Percentiles rank a stretch among this genome's conserved stretches.
Conservation (phyloP, 2,113 vertebrate genomes). For the Cyrtonyx montezumae region DNA sequence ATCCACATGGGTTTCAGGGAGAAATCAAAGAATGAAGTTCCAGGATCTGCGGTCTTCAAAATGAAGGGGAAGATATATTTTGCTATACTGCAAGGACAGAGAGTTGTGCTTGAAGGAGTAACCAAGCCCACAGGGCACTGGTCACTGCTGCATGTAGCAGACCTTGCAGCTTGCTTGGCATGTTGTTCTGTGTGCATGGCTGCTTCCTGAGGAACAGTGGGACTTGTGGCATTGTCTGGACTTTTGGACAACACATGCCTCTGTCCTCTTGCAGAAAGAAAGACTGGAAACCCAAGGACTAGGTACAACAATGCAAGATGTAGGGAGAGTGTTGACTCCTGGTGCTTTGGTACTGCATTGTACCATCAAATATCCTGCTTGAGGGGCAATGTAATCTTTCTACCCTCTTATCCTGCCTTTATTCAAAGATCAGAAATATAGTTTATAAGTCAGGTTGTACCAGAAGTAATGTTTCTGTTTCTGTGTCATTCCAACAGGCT, state of each 20-base stretch:
- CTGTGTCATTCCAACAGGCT: neutral
- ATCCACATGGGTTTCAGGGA: neutral
- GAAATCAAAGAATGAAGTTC: conserved; percentile 19
- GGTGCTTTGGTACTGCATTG: neutral
- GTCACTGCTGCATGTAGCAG: neutral
- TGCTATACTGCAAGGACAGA: neutral
- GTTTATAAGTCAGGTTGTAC: neutral
- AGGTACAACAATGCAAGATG: neutral
- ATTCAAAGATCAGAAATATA: neutral
- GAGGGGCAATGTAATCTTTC: neutral
- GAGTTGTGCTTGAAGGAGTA: neutral
- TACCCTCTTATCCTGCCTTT: too few relatives aligned
- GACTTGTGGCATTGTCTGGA: rapidly evolving
- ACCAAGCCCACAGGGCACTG: neutral
- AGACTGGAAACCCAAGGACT: neutral
- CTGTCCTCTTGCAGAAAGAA: neutral
- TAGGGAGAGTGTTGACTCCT: neutral
- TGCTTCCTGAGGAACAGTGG: neutral
- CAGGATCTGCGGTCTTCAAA: neutral
- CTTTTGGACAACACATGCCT: rapidly evolving
- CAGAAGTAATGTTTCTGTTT: neutral
- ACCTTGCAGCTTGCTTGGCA: neutral
- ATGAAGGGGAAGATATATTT: neutral
- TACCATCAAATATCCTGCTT: neutral
- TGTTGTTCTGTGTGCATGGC: rapidly evolving